These are phyloP conservation scores for Eutolmus rufibarbis DNA, from an alignment of 2,888 invertebrate species.

Conservation along the genomic window DNA sequence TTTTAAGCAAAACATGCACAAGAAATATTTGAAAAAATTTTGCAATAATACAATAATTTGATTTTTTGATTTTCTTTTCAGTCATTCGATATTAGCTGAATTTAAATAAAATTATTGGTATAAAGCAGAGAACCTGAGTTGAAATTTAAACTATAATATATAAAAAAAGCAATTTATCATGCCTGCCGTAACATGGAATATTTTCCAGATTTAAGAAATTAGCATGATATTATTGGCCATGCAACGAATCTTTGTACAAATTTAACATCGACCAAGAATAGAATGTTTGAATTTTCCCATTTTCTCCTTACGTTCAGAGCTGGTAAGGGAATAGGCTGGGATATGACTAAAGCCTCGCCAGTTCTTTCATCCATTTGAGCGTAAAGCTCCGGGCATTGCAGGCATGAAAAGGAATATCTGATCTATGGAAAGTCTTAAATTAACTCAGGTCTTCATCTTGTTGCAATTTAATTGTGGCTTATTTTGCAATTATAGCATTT, in stretches of 20 bases:
- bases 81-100: background rate
- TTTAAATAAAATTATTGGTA: background rate
- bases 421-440: slow-evolving; percentile 65
- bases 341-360: slow-evolving; percentile 66
- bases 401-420: slow-evolving; percentile 76
- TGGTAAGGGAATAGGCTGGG: slow-evolving; percentile 72
- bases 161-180: background rate
- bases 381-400: slow-evolving; percentile 72
- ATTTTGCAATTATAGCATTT: slow-evolving; percentile 22
- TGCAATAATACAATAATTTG: background rate
- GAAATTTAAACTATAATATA: background rate
- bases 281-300: background rate
- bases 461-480: background rate
- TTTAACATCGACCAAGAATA: background rate
- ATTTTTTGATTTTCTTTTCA: background rate
- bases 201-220: background rate
- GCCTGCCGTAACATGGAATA: background rate
- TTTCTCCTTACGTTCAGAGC: slow-evolving; percentile 75
- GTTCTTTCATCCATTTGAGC: slow-evolving; percentile 70
- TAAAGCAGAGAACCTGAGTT: background rate
- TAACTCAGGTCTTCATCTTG: background rate
- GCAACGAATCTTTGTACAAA: background rate
- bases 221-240: background rate
- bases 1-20: background rate
- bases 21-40: background rate